Evolutionary conservation across 2,888 invertebrate species (phyloP).

Genomic region (Rhaphigaster nebulosa): DNA sequence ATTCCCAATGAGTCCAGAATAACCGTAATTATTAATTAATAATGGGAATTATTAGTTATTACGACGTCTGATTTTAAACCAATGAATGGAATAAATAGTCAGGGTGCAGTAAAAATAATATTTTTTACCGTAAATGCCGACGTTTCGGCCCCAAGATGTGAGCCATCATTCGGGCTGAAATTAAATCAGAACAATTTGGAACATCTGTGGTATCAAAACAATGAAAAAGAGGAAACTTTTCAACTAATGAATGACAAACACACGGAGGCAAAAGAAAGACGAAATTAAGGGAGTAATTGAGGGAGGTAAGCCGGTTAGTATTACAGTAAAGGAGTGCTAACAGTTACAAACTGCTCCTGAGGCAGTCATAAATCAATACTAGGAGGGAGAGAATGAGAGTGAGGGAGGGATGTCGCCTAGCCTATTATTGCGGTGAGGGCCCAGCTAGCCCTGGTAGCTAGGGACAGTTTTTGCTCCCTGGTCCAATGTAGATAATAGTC

Average conservation of each 20-base stretch:
- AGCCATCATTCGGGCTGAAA: no score
- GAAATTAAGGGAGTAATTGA: background rate
- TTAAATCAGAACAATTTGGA: no score
- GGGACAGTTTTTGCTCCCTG: background rate
- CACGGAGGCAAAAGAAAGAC: background rate
- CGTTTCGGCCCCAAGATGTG: no score
- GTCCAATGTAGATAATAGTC: background rate
- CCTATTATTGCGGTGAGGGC: constrained; percentile 1
- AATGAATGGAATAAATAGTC: no score
- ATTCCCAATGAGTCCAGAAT: no score
- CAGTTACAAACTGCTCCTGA: constrained; percentile 5
- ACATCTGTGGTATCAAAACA: no score
- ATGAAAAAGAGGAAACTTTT: background rate
- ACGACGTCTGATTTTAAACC: no score
- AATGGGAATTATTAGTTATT: no score
- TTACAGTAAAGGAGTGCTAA: background rate
- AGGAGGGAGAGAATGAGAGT: constrained; percentile 3
- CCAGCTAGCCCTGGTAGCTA: background rate
- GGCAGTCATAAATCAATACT: constrained; percentile 15
- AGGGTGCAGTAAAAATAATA: no score
- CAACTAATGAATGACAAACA: background rate
- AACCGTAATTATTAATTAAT: no score
- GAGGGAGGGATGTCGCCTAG: constrained; percentile 41
- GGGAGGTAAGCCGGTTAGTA: background rate
- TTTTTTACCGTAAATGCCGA: no score